A percentile compares a stretch with the other conserved stretches of the same genome.
Evolutionary conservation across 2,113 vertebrate genomes (phyloP).

Genomic region (Dermatemys mawii): DNA sequence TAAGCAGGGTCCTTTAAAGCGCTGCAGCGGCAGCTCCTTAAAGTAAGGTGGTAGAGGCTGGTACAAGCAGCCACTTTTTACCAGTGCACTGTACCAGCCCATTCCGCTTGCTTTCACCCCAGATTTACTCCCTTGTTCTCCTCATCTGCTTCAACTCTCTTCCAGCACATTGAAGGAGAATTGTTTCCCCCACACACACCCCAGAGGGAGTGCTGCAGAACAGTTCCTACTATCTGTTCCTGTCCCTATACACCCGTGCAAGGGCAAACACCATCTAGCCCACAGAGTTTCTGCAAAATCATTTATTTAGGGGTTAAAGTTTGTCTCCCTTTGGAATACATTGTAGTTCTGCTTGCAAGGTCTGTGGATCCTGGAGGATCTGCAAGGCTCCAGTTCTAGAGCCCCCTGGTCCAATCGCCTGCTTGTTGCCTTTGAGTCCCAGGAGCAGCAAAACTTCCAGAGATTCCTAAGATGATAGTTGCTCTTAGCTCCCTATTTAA

Average conservation of each 20-base stretch:
- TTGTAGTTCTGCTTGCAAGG: not conserved
- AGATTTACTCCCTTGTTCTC: not conserved
- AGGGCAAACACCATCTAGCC: not conserved
- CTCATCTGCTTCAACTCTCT: not conserved
- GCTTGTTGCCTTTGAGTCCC: not conserved
- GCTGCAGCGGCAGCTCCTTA: no score
- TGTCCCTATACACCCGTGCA: not conserved
- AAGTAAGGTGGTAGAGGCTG: no score
- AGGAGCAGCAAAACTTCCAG: not conserved
- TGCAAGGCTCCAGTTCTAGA: not conserved
- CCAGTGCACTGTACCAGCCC: no score
- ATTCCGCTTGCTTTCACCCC: no score
- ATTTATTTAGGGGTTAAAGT: not conserved
- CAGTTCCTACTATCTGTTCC: not conserved
- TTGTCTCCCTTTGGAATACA: not conserved
- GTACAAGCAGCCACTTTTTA: no score
- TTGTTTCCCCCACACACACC: no score
- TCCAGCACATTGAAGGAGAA: not conserved
- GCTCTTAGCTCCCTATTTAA: not conserved
- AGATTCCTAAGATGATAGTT: not conserved
- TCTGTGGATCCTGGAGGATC: not conserved
- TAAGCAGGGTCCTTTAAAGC: no score
- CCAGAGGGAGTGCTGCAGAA: not conserved
- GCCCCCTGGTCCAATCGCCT: not conserved
- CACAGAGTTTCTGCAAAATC: not conserved